These are phyloP conservation scores for Tetraodon nigroviridis DNA, from an alignment of 2,113 vertebrate genomes.

Conservation along the genomic window DNA sequence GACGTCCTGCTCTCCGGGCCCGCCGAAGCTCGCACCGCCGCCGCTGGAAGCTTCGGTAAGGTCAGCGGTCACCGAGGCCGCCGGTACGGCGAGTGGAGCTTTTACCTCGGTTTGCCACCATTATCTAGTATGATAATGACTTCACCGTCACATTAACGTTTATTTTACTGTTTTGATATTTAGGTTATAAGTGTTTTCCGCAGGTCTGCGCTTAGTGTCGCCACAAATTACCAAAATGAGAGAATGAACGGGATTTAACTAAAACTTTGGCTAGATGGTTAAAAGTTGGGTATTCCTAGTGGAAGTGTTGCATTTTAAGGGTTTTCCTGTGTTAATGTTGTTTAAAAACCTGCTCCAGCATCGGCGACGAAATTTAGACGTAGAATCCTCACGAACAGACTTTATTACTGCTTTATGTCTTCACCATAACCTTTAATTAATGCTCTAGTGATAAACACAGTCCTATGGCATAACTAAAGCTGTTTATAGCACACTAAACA, in stretches of 20 bases:
- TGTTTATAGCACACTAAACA: not conserved
- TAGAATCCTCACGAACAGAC: too few relatives aligned
- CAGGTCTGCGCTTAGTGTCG: too few relatives aligned
- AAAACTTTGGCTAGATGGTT: not conserved
- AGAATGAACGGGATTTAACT: not conserved
- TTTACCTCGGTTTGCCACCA: not conserved
- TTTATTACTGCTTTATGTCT: too few relatives aligned
- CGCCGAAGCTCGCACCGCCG: slow-evolving; percentile 23
- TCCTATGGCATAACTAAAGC: not conserved
- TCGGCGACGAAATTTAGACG: too few relatives aligned
- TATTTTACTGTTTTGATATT: not conserved
- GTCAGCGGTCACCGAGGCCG: slow-evolving; percentile 16
- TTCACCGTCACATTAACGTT: not conserved
- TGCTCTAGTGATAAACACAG: not conserved
- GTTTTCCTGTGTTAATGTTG: not conserved
- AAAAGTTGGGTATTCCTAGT: not conserved
- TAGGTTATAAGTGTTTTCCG: too few relatives aligned
- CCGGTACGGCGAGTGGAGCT: slow-evolving; percentile 10
- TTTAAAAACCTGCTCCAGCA: not conserved
- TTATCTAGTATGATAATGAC: not conserved
- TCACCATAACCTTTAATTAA: too few relatives aligned
- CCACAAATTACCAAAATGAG: not conserved
- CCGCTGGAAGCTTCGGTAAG: slow-evolving; percentile 52
- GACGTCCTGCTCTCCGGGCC: slow-evolving; percentile 44
- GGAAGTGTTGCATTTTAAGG: not conserved